phyloP scores from a whole-genome alignment of 2,888 invertebrate genomes.

The Stenoptilia bipunctidactyla region DNA sequence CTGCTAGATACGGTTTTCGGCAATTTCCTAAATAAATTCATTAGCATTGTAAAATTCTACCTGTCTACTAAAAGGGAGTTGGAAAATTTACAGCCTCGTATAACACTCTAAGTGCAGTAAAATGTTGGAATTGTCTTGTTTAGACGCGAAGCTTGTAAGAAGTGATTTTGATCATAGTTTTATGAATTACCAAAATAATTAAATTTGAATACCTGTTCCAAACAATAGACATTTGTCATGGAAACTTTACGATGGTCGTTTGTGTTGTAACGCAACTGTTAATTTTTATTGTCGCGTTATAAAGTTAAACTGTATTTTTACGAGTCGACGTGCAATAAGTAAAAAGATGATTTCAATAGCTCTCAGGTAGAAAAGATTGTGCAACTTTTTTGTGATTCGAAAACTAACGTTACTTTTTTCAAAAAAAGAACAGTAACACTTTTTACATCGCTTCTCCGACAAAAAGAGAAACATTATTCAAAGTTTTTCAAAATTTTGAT shows the following conservation, averaged over 20 bases:
- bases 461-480: neutral
- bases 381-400: neutral
- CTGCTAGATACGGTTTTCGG: conserved; percentile 7
- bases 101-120: too few relatives aligned
- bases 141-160: too few relatives aligned
- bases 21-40: neutral
- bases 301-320: neutral
- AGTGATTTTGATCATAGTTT: too few relatives aligned
- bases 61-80: too few relatives aligned
- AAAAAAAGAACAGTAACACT: neutral
- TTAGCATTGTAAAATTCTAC: neutral
- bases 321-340: neutral
- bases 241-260: too few relatives aligned
- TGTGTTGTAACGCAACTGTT: too few relatives aligned
- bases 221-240: too few relatives aligned
- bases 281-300: too few relatives aligned
- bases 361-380: neutral
- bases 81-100: too few relatives aligned
- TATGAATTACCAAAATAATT: too few relatives aligned
- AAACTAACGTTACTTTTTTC: neutral
- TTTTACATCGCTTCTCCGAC: neutral
- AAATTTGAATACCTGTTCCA: too few relatives aligned
- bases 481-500: neutral
- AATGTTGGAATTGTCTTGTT: too few relatives aligned
- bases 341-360: neutral